phyloP scores from a whole-genome alignment of 1,140 invertebrate species.

The Orchestia grillus region DNA sequence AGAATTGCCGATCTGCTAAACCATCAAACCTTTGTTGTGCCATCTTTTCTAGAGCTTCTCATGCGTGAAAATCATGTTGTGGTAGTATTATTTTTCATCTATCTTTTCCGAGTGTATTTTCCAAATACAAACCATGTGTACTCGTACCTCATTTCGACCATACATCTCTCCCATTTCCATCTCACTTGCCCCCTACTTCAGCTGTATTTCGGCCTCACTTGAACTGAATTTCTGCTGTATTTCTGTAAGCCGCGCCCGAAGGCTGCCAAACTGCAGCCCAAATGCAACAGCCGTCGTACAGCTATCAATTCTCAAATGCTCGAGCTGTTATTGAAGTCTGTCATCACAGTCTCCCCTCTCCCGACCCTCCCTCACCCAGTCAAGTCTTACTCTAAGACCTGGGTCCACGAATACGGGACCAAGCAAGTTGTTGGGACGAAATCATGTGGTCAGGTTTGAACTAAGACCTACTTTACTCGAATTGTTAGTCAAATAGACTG shows the following conservation, averaged over 20 bases:
- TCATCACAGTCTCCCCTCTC: neutral
- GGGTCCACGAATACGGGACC: neutral
- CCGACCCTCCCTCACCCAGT: neutral
- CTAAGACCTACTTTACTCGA: neutral
- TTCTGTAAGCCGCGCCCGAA: neutral
- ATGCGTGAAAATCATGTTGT: neutral
- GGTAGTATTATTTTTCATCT: neutral
- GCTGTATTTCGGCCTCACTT: neutral
- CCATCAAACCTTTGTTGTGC: neutral
- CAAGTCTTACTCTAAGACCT: neutral
- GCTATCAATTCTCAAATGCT: conserved; percentile 8
- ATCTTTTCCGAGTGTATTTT: neutral
- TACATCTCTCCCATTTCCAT: neutral
- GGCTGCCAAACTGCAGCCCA: neutral
- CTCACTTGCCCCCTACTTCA: neutral
- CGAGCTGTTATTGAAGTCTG: neutral
- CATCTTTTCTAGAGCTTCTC: neutral
- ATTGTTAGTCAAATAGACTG: neutral
- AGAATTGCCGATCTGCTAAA: neutral
- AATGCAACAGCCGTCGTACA: neutral
- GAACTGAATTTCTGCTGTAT: neutral
- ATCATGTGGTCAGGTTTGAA: neutral
- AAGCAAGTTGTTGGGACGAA: neutral
- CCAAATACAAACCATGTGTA: neutral
- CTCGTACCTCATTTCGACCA: neutral